A percentile compares a stretch with the other conserved stretches of the same genome.
Evolutionary conservation across 2,888 invertebrate genomes (phyloP).

Genomic region (Drosophila aldrichi): DNA sequence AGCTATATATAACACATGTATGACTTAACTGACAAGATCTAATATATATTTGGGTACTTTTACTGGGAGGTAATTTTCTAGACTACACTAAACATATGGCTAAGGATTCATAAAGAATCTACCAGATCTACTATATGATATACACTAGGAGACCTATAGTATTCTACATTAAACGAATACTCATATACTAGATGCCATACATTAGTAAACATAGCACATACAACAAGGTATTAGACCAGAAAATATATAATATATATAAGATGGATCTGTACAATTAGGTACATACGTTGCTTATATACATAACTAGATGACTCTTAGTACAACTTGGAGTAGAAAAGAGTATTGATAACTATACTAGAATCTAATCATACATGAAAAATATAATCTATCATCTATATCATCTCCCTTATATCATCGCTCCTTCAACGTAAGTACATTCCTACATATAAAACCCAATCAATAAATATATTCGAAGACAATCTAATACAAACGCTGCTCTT

Average conservation of each 20-base stretch:
- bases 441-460: not conserved
- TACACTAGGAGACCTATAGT: not conserved
- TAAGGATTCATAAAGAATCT: not conserved
- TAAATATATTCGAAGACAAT: not conserved
- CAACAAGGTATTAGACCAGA: not conserved
- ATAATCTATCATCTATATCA: no score
- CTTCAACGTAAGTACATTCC: not conserved
- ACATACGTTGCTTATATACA: not conserved
- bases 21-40: not conserved
- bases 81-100: not conserved
- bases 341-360: no score
- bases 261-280: not conserved
- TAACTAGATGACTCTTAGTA: not conserved
- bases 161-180: no score
- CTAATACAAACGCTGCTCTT: slow-evolving; percentile 5
- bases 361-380: no score
- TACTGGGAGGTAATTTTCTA: no score
- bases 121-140: not conserved
- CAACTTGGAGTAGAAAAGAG: not conserved
- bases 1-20: not conserved
- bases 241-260: not conserved
- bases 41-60: not conserved
- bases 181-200: not conserved
- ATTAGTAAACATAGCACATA: no score
- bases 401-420: not conserved